These are phyloP conservation scores for Calypte anna DNA, from an alignment of 2,113 vertebrate genomes.

Conservation along the genomic window DNA sequence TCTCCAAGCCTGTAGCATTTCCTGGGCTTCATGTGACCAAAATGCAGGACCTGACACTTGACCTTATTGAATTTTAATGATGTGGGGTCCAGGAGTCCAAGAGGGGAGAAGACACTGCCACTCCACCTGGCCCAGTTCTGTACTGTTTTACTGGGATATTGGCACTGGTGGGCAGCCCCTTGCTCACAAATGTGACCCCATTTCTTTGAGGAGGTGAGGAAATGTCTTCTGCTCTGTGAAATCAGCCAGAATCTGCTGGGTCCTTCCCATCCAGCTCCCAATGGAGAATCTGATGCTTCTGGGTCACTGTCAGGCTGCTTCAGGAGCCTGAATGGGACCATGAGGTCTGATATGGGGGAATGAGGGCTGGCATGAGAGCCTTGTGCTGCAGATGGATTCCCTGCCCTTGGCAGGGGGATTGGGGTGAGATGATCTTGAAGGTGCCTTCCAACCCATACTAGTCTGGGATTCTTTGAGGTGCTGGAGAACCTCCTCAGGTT, in stretches of 20 bases:
- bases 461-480: neutral
- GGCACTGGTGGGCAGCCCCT: neutral
- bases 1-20: too few species aligned
- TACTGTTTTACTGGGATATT: neutral
- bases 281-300: rapidly evolving
- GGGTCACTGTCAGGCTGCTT: neutral
- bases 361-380: neutral
- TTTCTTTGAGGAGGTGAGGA: neutral
- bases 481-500: neutral
- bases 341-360: neutral
- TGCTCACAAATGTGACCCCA: neutral
- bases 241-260: neutral
- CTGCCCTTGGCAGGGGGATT: too few species aligned
- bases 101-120: neutral
- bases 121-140: neutral
- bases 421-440: too few species aligned
- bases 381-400: neutral
- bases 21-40: too few species aligned
- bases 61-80: neutral
- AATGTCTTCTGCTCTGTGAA: neutral
- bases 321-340: neutral
- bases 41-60: too few species aligned
- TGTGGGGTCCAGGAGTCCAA: neutral
- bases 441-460: too few species aligned
- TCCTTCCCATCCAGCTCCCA: neutral